Base-by-base conservation (phyloP, 2,113 vertebrate genomes). In the Bolborhynchus lineola region DNA sequence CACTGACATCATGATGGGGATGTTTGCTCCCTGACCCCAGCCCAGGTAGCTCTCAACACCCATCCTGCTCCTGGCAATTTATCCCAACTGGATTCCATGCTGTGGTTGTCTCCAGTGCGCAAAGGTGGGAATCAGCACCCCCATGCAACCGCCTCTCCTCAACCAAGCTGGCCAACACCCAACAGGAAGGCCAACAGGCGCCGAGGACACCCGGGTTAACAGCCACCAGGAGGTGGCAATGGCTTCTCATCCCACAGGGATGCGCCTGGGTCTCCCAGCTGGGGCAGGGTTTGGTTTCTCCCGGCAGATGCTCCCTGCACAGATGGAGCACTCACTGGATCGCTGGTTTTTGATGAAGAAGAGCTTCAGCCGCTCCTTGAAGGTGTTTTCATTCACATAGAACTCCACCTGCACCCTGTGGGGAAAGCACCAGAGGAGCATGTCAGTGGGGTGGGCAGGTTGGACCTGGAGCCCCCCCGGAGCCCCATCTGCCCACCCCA, bases 341-440 rank as follows among this genome's bases (percentile, higher is more conserved):
- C 99, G 98, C 98, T 99, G 99, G 98, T 99, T 99, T 97, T 99
- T 99, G 98, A 99, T 99, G 98, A 99, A 99, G 97, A 99, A 99
- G 26, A 99, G 99, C 96, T 99, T 99, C 92, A 99, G 98, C 46
- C 99, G 97, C 97, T 99, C 99, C 98, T 99, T 99, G 97, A 99
- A 99, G 87, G 99, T 99, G 97, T 99, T 99, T 93, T 99, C 99
- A 6, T 99, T 99, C 72, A 99, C 99, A 11, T 99, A 99, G 98
- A 99, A 99, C 97, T 99, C 99, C 55, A 99, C 99, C 97, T 99
- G 99, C 52, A 99, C 99, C 98, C 99, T 99, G 97, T 0, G 18
- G 92, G 88, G 85, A 95, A 65, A 81, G 91, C 3, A 4, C 46
- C 91, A 29, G 64, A 44, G 52, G 10, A 44, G 33, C 6, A 24